Base-by-base conservation (phyloP, 1,140 invertebrate species). In the Acromyrmex echinatior region DNA sequence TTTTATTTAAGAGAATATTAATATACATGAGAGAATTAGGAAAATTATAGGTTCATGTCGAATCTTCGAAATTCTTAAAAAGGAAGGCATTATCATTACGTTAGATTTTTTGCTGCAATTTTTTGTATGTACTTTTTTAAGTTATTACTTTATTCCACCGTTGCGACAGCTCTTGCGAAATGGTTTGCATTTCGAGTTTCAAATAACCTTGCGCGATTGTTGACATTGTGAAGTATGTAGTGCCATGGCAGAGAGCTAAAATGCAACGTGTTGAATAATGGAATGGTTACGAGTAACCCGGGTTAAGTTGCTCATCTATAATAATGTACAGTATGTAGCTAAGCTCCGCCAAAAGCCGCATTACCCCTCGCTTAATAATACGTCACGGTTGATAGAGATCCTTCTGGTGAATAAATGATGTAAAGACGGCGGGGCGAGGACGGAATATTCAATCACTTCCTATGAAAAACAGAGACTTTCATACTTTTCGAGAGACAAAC, bases 251-350 rank as follows among this genome's bases (percentile, higher is more conserved):
- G 68, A 31, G 68, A 62, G 39, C 25, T 84, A 84, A 84, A 84
- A 76, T 74, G 70, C 56, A 84, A 62, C 80, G 56, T 58, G 70
- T 76, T 84, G 80, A 84, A 84, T 84, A 84, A 84, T 84, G 58
- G 70, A 84, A 84, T 63, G 80, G 70, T 84, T 84, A 76, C 56
- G 80, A 76, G 70, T 84, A 84, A 76, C 80, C 70, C 14, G 53
- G 80, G 80, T 84, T 84, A 84, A 84, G 80, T 84, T 84, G 80
- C 80, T 84, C 80, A 76, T 84, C 80, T 84, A 84, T 84, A 84
- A 84, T 84, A 84, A 84, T 74, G 80, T 49, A 45, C 80, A 60
- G 70, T 76, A 62, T 76, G 80, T 84, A 84, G 70, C 80, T 84
- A 84, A 84, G 80, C 80, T 62, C 58, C 80, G 70, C 68, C 80